phyloP scores from a whole-genome alignment of 2,888 invertebrate genomes.

The Hanleya hanleyi region DNA sequence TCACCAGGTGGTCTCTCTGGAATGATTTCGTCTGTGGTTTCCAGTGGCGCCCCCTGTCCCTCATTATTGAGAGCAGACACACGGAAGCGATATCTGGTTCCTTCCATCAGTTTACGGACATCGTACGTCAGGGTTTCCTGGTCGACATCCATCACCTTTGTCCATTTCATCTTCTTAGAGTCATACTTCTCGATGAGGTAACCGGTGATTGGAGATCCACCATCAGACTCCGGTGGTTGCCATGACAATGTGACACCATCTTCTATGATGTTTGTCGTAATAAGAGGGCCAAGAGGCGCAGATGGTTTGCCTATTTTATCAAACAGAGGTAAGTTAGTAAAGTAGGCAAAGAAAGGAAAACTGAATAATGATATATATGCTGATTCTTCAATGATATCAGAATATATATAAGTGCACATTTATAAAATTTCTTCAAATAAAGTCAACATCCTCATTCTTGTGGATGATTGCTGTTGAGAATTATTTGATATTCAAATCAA shows the following conservation, averaged over 20 bases:
- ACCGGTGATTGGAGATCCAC: slow-evolving; percentile 67
- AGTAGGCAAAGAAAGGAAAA: neutral
- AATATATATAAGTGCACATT: neutral
- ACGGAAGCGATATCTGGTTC: slow-evolving; percentile 69
- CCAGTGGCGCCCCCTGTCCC: slow-evolving; percentile 74
- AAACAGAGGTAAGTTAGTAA: neutral
- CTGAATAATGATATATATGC: too few relatives aligned
- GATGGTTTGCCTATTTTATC: slow-evolving; percentile 54
- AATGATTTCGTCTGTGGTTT: slow-evolving; percentile 48
- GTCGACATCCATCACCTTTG: slow-evolving; percentile 45
- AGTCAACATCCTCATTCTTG: neutral
- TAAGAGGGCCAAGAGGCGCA: slow-evolving; percentile 53
- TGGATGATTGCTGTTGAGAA: neutral
- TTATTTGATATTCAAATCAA: neutral
- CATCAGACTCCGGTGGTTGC: slow-evolving; percentile 67
- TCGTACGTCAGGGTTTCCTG: slow-evolving; percentile 46
- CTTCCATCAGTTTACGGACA: slow-evolving; percentile 62
- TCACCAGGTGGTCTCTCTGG: slow-evolving; percentile 53
- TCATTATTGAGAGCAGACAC: slow-evolving; percentile 68
- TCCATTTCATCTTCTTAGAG: slow-evolving; percentile 50
- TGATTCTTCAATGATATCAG: neutral
- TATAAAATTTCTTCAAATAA: neutral
- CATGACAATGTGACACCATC: slow-evolving; percentile 65
- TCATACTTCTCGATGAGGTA: slow-evolving; percentile 69
- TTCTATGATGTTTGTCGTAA: slow-evolving; percentile 52